A percentile compares a stretch with the other conserved stretches of the same genome.
These are phyloP conservation scores for Drosophila asahinai DNA, from an alignment of 1,140 invertebrate species.

Conservation along the genomic window DNA sequence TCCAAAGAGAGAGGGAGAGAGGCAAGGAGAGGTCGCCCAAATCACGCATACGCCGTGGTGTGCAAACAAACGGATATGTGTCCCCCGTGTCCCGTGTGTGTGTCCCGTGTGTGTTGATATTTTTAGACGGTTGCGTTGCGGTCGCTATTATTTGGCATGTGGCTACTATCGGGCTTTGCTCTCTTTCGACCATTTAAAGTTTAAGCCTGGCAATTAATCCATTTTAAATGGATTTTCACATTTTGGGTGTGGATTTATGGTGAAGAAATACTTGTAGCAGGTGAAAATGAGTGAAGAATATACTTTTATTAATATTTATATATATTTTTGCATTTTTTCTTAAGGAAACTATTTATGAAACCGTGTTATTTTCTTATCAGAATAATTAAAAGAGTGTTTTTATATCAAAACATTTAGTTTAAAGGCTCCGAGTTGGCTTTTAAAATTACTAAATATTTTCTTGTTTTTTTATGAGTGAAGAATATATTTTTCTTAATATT, in stretches of 20 bases:
- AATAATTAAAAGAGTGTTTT: too few species aligned
- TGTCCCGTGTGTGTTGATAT: constrained; percentile 15
- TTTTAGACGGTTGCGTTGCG: constrained; percentile 24
- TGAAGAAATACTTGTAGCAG: background rate
- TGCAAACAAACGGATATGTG: constrained; percentile 37
- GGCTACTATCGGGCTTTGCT: background rate
- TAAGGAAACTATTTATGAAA: too few species aligned
- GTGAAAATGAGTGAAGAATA: background rate
- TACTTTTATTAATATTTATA: background rate
- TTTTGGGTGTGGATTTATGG: background rate
- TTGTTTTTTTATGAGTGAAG: too few species aligned
- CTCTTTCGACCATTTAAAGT: constrained; percentile 2
- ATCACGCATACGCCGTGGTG: constrained; percentile 75
- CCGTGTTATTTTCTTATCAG: too few species aligned
- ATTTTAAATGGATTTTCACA: constrained; percentile 2
- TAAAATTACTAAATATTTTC: too few species aligned
- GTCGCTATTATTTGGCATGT: background rate
- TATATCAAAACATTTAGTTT: too few species aligned
- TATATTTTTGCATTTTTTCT: too few species aligned
- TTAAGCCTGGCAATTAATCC: constrained; percentile 13
- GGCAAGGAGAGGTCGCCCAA: constrained; percentile 6
- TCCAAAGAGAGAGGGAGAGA: too few species aligned
- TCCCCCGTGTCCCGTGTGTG: background rate
- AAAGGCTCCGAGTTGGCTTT: too few species aligned
- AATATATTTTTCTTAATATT: background rate